A percentile compares a stretch with the other conserved stretches of the same genome.
Evolutionary conservation across 2,113 vertebrate genomes (phyloP).

Genomic region (Zosterops lateralis): DNA sequence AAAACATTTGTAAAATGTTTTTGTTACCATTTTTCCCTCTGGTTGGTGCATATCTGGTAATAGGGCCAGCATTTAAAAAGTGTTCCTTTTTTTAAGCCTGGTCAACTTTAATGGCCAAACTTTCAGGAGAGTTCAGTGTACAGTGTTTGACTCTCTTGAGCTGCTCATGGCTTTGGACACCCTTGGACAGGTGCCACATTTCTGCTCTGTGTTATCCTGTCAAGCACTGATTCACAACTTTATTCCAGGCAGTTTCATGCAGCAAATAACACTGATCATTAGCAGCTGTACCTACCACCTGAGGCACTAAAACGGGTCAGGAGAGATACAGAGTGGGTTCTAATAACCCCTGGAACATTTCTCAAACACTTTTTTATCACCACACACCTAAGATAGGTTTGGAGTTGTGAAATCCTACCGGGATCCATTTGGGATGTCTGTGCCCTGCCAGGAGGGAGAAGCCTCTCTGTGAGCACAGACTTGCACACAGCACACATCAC

Average conservation of each 20-base stretch:
- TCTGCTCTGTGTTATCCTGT: background rate
- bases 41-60: background rate
- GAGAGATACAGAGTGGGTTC: background rate
- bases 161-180: background rate
- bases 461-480: background rate
- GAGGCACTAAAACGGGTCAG: background rate
- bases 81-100: background rate
- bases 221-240: conserved; percentile 3
- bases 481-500: accelerated
- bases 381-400: background rate
- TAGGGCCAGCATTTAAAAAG: background rate
- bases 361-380: background rate
- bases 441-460: background rate
- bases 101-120: background rate
- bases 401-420: background rate
- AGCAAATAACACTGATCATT: conserved; percentile 3
- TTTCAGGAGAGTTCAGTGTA: background rate
- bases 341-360: background rate
- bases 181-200: background rate
- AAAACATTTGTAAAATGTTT: background rate
- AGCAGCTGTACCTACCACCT: background rate
- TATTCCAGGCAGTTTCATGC: background rate
- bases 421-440: background rate
- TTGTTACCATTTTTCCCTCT: background rate
- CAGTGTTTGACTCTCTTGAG: background rate